Percentiles rank a stretch among this genome's conserved stretches.
phyloP scores from a whole-genome alignment of 1,140 invertebrate species.

The Antheraea mylitta region DNA sequence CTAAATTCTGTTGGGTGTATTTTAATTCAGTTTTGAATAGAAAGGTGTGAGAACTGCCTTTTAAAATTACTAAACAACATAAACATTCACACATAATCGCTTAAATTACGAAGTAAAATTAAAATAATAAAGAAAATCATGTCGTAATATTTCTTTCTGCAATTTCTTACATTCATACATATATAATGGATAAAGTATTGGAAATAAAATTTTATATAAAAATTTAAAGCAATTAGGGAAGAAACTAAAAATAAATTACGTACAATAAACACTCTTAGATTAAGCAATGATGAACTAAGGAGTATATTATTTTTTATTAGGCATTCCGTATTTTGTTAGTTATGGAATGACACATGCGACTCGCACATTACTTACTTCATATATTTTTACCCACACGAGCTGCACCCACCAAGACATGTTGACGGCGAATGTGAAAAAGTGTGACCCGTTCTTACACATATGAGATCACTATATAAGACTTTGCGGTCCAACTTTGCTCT shows the following conservation, averaged over 20 bases:
- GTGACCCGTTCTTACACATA: constrained; percentile 77
- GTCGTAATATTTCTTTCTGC: neutral
- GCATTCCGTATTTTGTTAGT: neutral
- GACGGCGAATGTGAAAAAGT: constrained; percentile 75
- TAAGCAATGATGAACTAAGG: neutral
- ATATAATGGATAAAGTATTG: neutral
- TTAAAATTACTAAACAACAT: neutral
- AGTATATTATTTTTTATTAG: neutral
- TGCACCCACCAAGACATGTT: constrained; percentile 53
- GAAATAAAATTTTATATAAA: too few species aligned
- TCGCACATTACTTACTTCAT: constrained; percentile 14
- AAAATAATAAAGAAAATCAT: neutral
- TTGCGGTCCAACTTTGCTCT: constrained; percentile 70
- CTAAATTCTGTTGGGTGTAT: too few species aligned
- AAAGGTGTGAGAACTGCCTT: neutral
- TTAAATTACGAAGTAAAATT: neutral
- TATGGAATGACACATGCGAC: constrained; percentile 9
- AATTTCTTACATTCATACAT: neutral
- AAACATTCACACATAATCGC: neutral
- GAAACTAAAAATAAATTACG: too few species aligned
- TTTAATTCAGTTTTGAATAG: too few species aligned
- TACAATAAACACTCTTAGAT: neutral
- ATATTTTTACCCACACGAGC: constrained; percentile 29
- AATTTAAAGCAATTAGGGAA: too few species aligned
- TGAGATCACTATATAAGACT: constrained; percentile 75